phyloP scores from a whole-genome alignment of 2,797 vertebrate genomes.

The Tenualosa thibaudeaui region DNA sequence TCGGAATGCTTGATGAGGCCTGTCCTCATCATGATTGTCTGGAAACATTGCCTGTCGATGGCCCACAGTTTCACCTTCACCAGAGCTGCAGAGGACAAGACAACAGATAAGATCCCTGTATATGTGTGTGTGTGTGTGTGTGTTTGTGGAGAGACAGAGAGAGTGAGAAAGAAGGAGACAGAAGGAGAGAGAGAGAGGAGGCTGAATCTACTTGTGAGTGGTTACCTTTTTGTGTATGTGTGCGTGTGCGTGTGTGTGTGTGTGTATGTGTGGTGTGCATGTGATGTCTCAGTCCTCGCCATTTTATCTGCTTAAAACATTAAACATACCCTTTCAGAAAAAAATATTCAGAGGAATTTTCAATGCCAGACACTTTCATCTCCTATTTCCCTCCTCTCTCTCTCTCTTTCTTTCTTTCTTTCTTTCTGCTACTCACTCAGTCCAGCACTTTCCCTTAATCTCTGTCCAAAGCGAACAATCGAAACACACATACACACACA shows the following conservation, averaged over 20 bases:
- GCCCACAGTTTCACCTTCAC: conserved; percentile 94
- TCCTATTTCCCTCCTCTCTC: background rate
- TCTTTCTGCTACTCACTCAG: background rate
- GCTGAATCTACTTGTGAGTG: background rate
- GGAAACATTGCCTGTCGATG: conserved; percentile 95
- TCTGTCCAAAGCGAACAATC: conserved; percentile 1
- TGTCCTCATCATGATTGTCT: conserved; percentile 98
- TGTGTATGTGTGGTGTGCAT: background rate
- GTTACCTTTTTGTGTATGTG: background rate
- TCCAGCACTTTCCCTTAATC: background rate
- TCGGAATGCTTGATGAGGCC: conserved; percentile 96
- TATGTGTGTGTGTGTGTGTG: conserved; percentile 1
- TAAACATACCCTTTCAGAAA: conserved; percentile 15
- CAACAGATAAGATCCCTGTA: background rate
- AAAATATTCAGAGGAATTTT: background rate
- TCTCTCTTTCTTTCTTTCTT: background rate
- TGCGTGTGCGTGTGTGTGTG: background rate
- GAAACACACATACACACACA: conserved; percentile 1
- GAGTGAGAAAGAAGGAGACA: too few species aligned
- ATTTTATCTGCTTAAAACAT: background rate
- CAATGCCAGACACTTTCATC: background rate
- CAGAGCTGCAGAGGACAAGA: conserved; percentile 74
- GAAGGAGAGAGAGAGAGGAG: too few species aligned
- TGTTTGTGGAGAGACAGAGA: background rate
- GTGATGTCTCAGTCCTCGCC: background rate